Evolutionary conservation across 2,888 invertebrate species (phyloP).

Genomic region (Volucella inanis): DNA sequence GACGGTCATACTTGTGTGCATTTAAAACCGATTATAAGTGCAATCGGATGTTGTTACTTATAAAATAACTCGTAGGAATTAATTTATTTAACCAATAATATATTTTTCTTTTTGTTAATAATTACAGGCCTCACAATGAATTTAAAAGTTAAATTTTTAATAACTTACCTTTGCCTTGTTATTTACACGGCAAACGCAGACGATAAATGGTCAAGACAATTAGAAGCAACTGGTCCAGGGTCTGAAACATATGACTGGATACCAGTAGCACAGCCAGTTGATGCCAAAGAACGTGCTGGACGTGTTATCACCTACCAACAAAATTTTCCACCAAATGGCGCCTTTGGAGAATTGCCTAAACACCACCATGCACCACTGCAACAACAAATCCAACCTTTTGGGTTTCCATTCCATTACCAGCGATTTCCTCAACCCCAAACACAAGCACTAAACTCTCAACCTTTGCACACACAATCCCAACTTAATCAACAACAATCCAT

Average conservation of each 20-base stretch:
- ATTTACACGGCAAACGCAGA: conserved; percentile 72
- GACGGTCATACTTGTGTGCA: too few relatives aligned
- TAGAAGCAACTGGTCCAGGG: conserved; percentile 78
- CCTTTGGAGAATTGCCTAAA: conserved; percentile 79
- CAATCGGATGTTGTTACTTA: not conserved
- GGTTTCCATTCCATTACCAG: conserved; percentile 81
- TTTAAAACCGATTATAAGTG: not conserved
- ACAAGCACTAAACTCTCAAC: conserved; percentile 68
- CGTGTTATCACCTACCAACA: conserved; percentile 83
- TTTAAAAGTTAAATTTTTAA: conserved; percentile 76
- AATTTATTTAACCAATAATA: not conserved
- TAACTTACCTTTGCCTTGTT: conserved; percentile 77
- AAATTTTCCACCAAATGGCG: conserved; percentile 79
- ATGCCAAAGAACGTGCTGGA: conserved; percentile 80
- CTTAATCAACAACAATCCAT: conserved; percentile 76
- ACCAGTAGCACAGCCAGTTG: conserved; percentile 83
- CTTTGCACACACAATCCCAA: conserved; percentile 77
- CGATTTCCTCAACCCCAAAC: conserved; percentile 76
- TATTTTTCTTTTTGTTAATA: not conserved
- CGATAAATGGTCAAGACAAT: conserved; percentile 82
- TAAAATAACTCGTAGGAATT: not conserved
- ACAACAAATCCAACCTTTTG: conserved; percentile 76
- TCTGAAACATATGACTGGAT: conserved; percentile 84
- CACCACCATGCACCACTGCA: conserved; percentile 65
- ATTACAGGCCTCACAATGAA: conserved; percentile 80